Evolutionary conservation across 2,113 vertebrate species (phyloP), one percentile per base, ranked within the genome.

Genomic region (Hyperoodon ampullatus): DNA sequence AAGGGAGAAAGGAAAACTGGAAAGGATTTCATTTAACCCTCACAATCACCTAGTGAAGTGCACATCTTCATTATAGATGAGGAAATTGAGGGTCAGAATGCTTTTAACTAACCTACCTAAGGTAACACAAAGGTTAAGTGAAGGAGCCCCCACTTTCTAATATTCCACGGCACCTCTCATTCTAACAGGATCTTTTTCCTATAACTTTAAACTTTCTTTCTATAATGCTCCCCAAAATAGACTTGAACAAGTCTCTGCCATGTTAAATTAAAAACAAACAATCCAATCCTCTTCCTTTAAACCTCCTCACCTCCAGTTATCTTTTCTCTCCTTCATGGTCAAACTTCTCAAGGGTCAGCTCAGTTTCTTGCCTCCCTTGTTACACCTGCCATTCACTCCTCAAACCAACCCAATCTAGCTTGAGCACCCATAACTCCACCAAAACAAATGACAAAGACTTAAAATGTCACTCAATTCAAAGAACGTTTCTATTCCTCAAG

Each of bases 191-290:
- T 58, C 24, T 71, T 94, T 35, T 53, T 71, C 39, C 63, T 58
- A 5, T 50, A 95, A 87, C 35, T 96, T 90, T 21, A 86, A 96
- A 72, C 53, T 71, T 81, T 92, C 42, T 75, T 80, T 90, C 19
- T 68, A 72, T 68, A 85, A 42, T 89, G 33, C 30, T n/a, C 5
- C 28, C 74, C 28, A n/a, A 66, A 66, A 78, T 18, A 70, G 47
- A 63, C 6, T 23, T 47, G 28, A 70, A 42, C 42, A 65, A n/a
- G 42, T 50, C 30, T 77, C 21, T 28, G 18, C 30, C 35, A 28
- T 21, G 35, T 90, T 96, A 83, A 81, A 75, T 70, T 61, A 92
- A 90, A 82, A 81, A 44, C n/a, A 71, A 96, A 60, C 8, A 88
- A 53, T 5, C 26, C 12, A 83, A 58, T 24, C 4, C 21, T 77